Conservation (phyloP, 2,113 vertebrate species). For the Eulemur macaco region DNA sequence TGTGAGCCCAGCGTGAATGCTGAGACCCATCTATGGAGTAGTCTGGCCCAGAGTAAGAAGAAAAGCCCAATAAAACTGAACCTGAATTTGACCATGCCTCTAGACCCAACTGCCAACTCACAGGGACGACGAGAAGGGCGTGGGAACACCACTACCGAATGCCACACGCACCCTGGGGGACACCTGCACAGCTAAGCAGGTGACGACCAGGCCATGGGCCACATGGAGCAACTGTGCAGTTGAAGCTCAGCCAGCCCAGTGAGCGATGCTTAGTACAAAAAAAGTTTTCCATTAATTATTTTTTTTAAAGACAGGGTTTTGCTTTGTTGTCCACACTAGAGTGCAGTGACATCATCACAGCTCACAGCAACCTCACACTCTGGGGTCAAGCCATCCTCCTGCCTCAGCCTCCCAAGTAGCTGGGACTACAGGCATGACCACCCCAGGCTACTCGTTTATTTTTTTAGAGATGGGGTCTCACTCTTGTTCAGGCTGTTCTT, state of each 20-base stretch:
- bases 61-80: neutral
- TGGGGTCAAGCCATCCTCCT: neutral
- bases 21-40: neutral
- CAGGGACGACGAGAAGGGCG: too few relatives aligned
- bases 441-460: neutral
- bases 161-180: neutral
- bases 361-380: neutral
- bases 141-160: neutral
- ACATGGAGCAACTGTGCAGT: too few relatives aligned
- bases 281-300: too few relatives aligned
- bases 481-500: neutral
- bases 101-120: neutral
- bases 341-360: too few relatives aligned
- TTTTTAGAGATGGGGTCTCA: neutral
- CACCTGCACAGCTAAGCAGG: neutral
- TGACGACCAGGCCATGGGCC: neutral
- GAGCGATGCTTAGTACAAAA: neutral
- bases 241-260: too few relatives aligned
- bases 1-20: too few relatives aligned
- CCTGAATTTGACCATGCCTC: neutral
- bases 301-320: neutral
- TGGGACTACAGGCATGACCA: neutral
- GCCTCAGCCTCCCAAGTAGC: neutral
- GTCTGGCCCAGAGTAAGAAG: neutral
- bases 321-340: neutral